phyloP scores from a whole-genome alignment of 2,113 vertebrate species.

The Leucopternis melanops region DNA sequence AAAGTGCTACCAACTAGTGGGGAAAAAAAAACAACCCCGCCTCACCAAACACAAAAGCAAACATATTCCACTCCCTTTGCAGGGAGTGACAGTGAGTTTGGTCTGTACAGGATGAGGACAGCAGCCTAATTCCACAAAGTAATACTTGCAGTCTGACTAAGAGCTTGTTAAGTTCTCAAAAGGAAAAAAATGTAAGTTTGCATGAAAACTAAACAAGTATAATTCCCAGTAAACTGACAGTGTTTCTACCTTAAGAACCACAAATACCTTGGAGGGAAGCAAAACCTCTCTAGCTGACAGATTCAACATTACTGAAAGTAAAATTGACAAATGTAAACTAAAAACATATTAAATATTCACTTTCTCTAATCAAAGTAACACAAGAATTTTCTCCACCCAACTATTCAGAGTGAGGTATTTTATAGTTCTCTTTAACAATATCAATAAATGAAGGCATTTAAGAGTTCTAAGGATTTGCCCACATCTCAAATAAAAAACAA shows the following conservation, averaged over 20 bases:
- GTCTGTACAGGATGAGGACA: not conserved
- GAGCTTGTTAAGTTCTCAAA: not conserved
- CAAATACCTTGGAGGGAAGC: not conserved
- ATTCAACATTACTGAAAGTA: not conserved
- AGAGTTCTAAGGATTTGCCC: not conserved
- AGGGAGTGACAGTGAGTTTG: not conserved
- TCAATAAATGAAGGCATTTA: not conserved
- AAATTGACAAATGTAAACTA: not conserved
- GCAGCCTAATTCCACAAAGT: not conserved
- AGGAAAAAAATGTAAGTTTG: not conserved
- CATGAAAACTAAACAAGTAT: not conserved
- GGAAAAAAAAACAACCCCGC: not conserved
- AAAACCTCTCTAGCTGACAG: not conserved
- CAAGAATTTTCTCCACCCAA: not conserved
- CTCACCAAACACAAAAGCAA: not conserved
- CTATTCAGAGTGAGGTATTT: not conserved
- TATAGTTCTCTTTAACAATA: not conserved
- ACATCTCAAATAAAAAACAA: not conserved
- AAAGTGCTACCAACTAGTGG: not conserved
- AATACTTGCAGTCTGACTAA: not conserved
- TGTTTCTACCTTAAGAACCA: not conserved
- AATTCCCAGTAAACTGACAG: not conserved
- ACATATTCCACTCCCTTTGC: not conserved
- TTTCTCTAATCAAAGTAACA: not conserved
- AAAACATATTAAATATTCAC: not conserved